Evolutionary conservation across 2,888 invertebrate species (phyloP).

Genomic region (Tinea pellionella): DNA sequence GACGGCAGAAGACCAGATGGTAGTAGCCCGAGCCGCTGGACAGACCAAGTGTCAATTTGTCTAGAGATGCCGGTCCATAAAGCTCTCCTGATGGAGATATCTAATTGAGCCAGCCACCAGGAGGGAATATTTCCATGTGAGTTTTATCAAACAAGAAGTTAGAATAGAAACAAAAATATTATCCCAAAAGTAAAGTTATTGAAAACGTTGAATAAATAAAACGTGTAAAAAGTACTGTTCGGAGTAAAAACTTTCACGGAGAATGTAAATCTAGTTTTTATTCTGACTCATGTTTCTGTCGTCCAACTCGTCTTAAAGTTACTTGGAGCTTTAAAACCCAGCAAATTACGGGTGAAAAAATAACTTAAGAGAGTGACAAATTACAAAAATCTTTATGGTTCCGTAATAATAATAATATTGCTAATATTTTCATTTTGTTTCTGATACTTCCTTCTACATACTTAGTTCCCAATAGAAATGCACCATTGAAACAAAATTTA

Average conservation of each 20-base stretch:
- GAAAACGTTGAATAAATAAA: background rate
- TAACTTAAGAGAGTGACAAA: background rate
- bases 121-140: no score
- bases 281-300: slow-evolving; percentile 1
- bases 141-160: no score
- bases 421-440: no score
- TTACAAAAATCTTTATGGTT: background rate
- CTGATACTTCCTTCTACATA: no score
- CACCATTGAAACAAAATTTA: no score
- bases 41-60: no score
- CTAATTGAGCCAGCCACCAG: no score
- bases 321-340: background rate
- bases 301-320: background rate
- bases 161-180: background rate
- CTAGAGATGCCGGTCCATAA: no score
- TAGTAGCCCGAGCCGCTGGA: no score
- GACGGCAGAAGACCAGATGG: no score
- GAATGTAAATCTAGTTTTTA: background rate
- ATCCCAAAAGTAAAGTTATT: background rate
- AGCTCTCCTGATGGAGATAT: no score
- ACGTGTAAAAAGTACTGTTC: background rate
- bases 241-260: background rate
- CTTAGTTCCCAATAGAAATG: no score
- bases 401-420: background rate
- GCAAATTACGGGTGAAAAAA: background rate